Evolutionary conservation across 2,113 vertebrate species (phyloP).

Genomic region (Paracanthobrama guichenoti): DNA sequence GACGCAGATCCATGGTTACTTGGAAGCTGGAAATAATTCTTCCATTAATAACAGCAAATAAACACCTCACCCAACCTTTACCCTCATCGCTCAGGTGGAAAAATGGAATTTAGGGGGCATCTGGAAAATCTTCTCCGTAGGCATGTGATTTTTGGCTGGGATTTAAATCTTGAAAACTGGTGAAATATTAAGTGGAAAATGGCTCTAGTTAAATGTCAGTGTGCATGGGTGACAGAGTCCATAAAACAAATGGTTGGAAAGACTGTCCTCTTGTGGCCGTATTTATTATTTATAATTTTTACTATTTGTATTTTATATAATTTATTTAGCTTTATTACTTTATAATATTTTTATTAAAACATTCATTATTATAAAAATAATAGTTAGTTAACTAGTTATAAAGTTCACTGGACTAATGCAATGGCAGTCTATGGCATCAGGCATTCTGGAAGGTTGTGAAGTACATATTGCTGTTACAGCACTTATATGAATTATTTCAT

Average conservation of each 20-base stretch:
- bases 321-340: background rate
- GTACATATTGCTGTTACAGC: background rate
- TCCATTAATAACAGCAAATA: slow-evolving; percentile 37
- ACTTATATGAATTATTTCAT: background rate
- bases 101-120: slow-evolving; percentile 22
- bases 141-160: background rate
- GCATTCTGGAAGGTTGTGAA: background rate
- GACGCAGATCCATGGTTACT: slow-evolving; percentile 41
- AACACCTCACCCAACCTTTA: too few relatives aligned
- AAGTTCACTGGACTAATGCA: too few relatives aligned
- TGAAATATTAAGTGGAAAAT: slow-evolving; percentile 37
- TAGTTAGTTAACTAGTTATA: background rate
- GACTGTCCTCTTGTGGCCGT: slow-evolving; percentile 51
- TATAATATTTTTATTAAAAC: too few relatives aligned
- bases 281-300: too few relatives aligned
- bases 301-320: too few relatives aligned
- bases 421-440: background rate
- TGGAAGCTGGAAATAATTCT: slow-evolving; percentile 30
- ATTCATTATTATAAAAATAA: too few relatives aligned
- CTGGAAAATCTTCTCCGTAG: slow-evolving; percentile 35
- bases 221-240: background rate
- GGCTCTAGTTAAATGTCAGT: slow-evolving; percentile 16
- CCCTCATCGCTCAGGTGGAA: slow-evolving; percentile 40
- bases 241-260: background rate
- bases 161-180: slow-evolving; percentile 41